Evolutionary conservation across 2,113 vertebrate genomes (phyloP).

Genomic region (Setophaga kirtlandii): DNA sequence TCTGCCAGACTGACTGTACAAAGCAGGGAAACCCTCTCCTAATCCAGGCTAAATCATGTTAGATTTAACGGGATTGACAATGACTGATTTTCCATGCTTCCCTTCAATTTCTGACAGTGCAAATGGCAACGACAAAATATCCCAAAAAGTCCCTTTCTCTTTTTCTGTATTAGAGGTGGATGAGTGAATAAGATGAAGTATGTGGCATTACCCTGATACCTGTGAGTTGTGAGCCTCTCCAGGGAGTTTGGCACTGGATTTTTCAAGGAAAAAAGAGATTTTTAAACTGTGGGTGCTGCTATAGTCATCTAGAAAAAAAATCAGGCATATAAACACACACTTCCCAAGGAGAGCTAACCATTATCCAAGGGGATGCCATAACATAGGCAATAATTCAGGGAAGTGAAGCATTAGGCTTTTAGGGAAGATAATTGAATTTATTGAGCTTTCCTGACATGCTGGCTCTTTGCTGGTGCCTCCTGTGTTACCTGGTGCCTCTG

Average conservation of each 20-base stretch:
- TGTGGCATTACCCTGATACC: neutral
- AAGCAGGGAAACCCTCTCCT: neutral
- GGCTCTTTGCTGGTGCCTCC: neutral
- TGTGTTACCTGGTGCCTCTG: neutral
- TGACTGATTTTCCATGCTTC: neutral
- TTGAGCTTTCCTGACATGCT: neutral
- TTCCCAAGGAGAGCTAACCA: neutral
- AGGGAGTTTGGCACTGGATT: neutral
- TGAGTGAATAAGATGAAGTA: neutral
- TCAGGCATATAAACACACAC: neutral
- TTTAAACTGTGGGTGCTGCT: neutral
- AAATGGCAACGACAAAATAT: neutral
- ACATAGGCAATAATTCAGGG: neutral
- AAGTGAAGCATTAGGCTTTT: neutral
- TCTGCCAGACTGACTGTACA: neutral
- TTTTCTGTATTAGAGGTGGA: neutral
- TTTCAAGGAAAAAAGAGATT: neutral
- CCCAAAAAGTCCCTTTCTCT: neutral
- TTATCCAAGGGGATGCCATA: neutral
- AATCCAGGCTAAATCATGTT: neutral
- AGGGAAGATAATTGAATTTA: neutral
- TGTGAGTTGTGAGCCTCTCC: neutral
- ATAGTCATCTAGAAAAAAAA: neutral
- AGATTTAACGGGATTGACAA: neutral
- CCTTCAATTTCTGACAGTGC: neutral